Conservation (phyloP, 2,797 vertebrate species). For the Lateolabrax maculatus region DNA sequence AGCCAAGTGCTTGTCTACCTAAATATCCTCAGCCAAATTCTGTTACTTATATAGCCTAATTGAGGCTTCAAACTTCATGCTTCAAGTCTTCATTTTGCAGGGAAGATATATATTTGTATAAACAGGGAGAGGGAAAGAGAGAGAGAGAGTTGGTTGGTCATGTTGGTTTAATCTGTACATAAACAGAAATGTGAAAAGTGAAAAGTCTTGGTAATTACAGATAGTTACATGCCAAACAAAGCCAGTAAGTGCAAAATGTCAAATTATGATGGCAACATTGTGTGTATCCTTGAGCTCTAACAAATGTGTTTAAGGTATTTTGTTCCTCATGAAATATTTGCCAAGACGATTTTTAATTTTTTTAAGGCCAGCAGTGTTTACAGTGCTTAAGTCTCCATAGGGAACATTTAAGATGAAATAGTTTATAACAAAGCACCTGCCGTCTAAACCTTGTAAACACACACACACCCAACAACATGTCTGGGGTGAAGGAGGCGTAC, state of each 20-base stretch:
- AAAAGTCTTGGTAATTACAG: no score
- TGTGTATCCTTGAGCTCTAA: no score
- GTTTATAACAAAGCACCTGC: constrained; percentile 5
- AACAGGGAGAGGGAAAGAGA: no score
- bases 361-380: background rate
- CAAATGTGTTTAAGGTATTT: background rate
- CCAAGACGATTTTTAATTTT: background rate
- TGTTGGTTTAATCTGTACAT: no score
- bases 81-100: constrained; percentile 20
- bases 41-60: constrained; percentile 38
- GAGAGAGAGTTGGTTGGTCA: no score
- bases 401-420: constrained; percentile 6
- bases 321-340: background rate
- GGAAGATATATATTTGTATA: no score
- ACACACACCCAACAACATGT: background rate
- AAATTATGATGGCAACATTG: no score
- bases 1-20: constrained; percentile 34
- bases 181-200: no score
- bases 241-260: no score
- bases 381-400: constrained; percentile 2
- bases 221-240: no score
- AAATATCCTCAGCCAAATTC: constrained; percentile 42
- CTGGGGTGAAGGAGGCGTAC: background rate
- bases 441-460: background rate
- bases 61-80: constrained; percentile 26